Evolutionary conservation across 2,888 invertebrate species (phyloP).

Genomic region (Acholoe squamosa): DNA sequence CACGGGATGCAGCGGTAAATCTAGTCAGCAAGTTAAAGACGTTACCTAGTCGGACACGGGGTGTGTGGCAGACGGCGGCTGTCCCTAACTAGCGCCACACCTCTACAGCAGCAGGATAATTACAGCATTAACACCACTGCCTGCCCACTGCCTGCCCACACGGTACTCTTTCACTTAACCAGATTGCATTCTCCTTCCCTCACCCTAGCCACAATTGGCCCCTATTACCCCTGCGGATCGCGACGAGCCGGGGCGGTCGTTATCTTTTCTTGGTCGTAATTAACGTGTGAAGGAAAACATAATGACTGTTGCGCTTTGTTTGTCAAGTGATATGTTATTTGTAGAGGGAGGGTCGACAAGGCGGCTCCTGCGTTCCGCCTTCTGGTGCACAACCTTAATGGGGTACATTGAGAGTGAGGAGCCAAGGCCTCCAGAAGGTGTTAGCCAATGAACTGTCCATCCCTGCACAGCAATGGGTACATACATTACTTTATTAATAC

Average conservation of each 20-base stretch:
- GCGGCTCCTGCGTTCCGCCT: background rate
- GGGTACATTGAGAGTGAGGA: constrained; percentile 29
- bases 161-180: constrained; percentile 41
- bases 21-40: background rate
- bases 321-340: constrained; percentile 57
- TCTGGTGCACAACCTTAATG: background rate
- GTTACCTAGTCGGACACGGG: background rate
- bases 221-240: constrained; percentile 26
- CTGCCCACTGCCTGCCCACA: background rate
- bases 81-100: background rate
- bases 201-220: background rate
- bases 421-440: background rate
- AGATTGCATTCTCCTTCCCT: constrained; percentile 38
- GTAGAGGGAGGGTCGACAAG: constrained; percentile 49
- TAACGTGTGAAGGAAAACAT: constrained; percentile 55
- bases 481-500: constrained; percentile 14
- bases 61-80: constrained; percentile 26
- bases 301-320: constrained; percentile 56
- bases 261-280: constrained; percentile 44
- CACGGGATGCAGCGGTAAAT: background rate
- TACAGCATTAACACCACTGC: constrained; percentile 20
- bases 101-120: background rate
- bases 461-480: background rate
- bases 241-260: constrained; percentile 13
- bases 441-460: background rate